Conservation (phyloP, 2,113 vertebrate genomes). For the Atlantisia rogersi region DNA sequence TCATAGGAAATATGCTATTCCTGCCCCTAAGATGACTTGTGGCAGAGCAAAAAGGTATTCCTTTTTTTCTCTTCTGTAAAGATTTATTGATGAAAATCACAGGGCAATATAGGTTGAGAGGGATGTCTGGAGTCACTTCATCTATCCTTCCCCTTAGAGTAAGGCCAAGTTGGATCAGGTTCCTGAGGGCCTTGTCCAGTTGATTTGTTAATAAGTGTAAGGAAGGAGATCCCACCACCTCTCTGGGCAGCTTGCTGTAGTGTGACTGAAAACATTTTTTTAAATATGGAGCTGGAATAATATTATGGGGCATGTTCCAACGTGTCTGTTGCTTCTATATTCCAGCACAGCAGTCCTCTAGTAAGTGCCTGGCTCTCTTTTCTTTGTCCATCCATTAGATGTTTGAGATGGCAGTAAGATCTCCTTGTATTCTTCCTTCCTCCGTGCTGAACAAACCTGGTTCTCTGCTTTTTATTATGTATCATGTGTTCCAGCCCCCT, state of each 20-base stretch:
- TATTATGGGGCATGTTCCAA: not conserved
- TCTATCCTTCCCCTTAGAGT: not conserved
- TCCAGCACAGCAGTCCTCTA: not conserved
- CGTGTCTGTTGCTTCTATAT: not conserved
- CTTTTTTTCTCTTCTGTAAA: not conserved
- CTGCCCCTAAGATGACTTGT: not conserved
- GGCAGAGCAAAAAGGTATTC: not conserved
- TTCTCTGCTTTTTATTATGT: not conserved
- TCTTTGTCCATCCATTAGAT: not conserved
- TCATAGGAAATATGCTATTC: not conserved
- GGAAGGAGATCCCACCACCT: not conserved
- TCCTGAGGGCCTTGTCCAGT: not conserved
- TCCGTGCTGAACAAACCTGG: not conserved
- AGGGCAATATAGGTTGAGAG: not conserved
- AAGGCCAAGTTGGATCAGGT: not conserved
- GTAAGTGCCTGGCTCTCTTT: not conserved
- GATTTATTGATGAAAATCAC: not conserved
- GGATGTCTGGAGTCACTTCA: not conserved
- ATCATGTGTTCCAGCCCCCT: not conserved
- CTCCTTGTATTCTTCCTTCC: not conserved
- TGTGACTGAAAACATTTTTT: not conserved
- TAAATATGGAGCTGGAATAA: not conserved
- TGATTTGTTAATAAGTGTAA: not conserved
- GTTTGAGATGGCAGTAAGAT: not conserved
- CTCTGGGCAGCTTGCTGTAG: not conserved